These are phyloP conservation scores for Cassiopea andromeda DNA, from an alignment of 30 jellyfish, hydroid and myxozoan species.

Conservation along the genomic window DNA sequence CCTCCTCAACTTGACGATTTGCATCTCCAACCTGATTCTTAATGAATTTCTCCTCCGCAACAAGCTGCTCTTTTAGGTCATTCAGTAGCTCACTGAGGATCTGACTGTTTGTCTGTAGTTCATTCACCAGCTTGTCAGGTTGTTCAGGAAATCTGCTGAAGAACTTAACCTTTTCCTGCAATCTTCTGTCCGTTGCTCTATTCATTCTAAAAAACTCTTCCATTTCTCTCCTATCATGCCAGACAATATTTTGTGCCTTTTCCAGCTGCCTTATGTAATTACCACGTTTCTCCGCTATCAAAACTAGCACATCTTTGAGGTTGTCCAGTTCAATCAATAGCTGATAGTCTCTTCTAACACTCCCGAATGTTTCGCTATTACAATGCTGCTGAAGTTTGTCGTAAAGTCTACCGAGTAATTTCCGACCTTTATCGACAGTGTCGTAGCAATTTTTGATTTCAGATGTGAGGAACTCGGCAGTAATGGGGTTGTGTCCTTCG, in stretches of 20 bases:
- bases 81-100: conserved; percentile 51
- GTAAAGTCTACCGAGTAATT: conserved; percentile 49
- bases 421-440: conserved; percentile 69
- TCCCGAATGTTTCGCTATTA: not conserved
- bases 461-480: conserved; percentile 61
- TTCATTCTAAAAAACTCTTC: conserved; percentile 47
- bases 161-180: conserved; percentile 41
- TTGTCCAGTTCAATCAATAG: conserved; percentile 41
- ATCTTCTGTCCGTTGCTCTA: conserved; percentile 39
- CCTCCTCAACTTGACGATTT: not conserved
- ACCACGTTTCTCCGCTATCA: conserved; percentile 58
- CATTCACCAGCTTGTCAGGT: conserved; percentile 51
- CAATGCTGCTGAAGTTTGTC: conserved; percentile 44
- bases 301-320: conserved; percentile 28
- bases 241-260: conserved; percentile 53
- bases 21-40: conserved; percentile 7
- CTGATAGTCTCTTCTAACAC: conserved; percentile 40
- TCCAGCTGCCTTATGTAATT: conserved; percentile 41
- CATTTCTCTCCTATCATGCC: conserved; percentile 63
- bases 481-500: not conserved
- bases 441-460: conserved; percentile 71
- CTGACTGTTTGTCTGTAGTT: conserved; percentile 45
- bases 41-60: conserved; percentile 67
- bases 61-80: conserved; percentile 57
- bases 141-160: conserved; percentile 46